These are phyloP conservation scores for Helicoverpa zea DNA, from an alignment of 1,140 invertebrate species.

Conservation along the genomic window DNA sequence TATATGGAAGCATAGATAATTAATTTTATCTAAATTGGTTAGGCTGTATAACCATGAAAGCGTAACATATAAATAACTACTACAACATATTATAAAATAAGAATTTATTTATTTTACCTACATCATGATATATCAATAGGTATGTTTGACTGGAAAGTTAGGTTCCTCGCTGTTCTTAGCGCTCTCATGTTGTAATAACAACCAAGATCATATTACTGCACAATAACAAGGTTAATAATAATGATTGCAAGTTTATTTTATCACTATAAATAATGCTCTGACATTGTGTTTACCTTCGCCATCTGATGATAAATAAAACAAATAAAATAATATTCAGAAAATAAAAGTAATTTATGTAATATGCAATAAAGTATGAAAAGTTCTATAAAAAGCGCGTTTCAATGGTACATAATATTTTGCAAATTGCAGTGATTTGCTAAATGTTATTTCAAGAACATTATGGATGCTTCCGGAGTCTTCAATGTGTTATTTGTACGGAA, in stretches of 20 bases:
- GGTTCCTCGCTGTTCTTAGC: background rate
- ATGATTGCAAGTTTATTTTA: background rate
- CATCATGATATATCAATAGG: too few relatives aligned
- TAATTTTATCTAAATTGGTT: too few relatives aligned
- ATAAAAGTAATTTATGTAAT: background rate
- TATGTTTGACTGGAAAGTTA: too few relatives aligned
- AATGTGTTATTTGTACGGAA: background rate
- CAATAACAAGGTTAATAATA: conserved; percentile 16
- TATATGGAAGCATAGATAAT: too few relatives aligned
- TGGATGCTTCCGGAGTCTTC: background rate
- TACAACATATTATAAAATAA: too few relatives aligned
- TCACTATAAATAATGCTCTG: background rate
- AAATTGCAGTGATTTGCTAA: background rate
- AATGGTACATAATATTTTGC: background rate
- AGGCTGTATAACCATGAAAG: too few relatives aligned
- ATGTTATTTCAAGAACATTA: background rate
- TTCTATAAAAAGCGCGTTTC: background rate
- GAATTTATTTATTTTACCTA: too few relatives aligned
- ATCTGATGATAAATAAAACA: background rate
- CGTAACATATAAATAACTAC: too few relatives aligned
- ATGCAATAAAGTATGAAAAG: too few relatives aligned
- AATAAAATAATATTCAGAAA: background rate
- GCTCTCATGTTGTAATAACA: background rate
- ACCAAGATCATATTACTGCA: background rate
- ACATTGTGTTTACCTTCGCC: background rate